Evolutionary conservation across 2,888 invertebrate genomes (phyloP), one percentile per base, ranked within the genome.

Genomic region (Amiota communis): DNA sequence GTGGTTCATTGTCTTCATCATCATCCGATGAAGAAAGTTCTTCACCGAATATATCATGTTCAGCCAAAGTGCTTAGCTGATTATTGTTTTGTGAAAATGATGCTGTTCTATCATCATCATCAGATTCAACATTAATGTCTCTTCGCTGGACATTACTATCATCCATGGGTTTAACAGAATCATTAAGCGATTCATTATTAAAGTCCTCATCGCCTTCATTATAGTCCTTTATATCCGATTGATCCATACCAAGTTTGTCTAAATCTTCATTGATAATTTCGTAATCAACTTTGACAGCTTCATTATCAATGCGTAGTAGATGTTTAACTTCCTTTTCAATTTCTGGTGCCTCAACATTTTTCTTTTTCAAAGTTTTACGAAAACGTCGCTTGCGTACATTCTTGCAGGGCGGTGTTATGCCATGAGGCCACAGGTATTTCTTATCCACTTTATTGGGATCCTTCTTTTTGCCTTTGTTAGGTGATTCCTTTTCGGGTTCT

Each of bases 241-340:
- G 82, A 73, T 83, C 85, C 56, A 77, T 11, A 0, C 82, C 79
- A 83, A 76, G 91, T 88, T 79, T 92, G 91, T 96, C 95, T 80
- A 96, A 95, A 84, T 97, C 96, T 89, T 97, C 97, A 83, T 94
- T 95, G 20, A 97, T 94, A 0, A 97, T 94, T 87, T 98, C 97
- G 94, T 95, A 97, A 75, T 94, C 94, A 0, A 97, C 94, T 85
- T 93, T 93, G 0, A 95, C 94, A 1, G 98, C 98, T 88, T 98
- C 98, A 87, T 97, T 97, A 87, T 98, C 98, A 51, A 94, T 94
- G 77, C 98, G 92, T 10, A 99, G 91, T 72, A 99, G 90, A 56
- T 98, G 92, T 88, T 98, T 98, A 0, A 99, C 97, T 91, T 99
- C 99, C 88, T 98, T 98, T 87, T 99, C 99, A 78, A 98, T 97